A percentile compares a stretch with the other conserved stretches of the same genome.
Conservation (phyloP, 2,113 vertebrate species). For the Cephalopholis sonnerati region DNA sequence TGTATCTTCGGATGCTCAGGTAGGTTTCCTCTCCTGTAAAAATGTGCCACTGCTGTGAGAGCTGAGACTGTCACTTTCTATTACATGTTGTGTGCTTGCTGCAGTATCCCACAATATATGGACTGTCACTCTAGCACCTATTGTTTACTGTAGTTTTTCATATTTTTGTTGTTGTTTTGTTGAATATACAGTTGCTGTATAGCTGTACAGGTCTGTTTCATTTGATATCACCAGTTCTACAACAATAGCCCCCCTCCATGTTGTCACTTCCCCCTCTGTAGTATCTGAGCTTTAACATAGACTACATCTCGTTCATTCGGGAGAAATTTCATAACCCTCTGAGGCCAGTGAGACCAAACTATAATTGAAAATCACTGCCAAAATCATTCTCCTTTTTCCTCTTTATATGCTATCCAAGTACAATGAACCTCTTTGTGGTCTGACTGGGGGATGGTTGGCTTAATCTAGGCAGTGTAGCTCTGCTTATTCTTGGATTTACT, state of each 20-base stretch:
- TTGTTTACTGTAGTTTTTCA: background rate
- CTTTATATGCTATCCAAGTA: constrained; percentile 71
- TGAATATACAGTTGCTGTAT: background rate
- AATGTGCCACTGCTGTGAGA: constrained; percentile 14
- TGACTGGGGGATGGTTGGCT: constrained; percentile 66
- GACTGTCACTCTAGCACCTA: background rate
- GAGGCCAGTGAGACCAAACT: constrained; percentile 34
- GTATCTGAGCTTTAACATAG: constrained; percentile 5
- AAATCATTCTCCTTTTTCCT: constrained; percentile 56
- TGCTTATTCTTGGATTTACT: constrained; percentile 62
- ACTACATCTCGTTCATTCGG: constrained; percentile 12
- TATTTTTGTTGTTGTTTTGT: background rate
- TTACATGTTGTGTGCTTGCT: constrained; percentile 9
- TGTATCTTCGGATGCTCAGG: constrained; percentile 50
- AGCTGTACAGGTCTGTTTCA: background rate
- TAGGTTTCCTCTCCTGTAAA: constrained; percentile 48
- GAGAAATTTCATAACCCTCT: constrained; percentile 46
- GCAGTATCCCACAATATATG: background rate
- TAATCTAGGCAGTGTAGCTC: constrained; percentile 61
- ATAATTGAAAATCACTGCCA: constrained; percentile 58
- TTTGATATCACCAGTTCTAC: background rate
- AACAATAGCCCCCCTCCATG: background rate
- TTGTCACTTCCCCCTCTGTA: constrained; percentile 7
- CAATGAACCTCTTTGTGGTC: constrained; percentile 73
- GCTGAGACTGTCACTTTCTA: constrained; percentile 20